Evolutionary conservation across 1,140 invertebrate genomes (phyloP), one percentile per base, ranked within the genome.

Genomic region (Plodia interpunctella): DNA sequence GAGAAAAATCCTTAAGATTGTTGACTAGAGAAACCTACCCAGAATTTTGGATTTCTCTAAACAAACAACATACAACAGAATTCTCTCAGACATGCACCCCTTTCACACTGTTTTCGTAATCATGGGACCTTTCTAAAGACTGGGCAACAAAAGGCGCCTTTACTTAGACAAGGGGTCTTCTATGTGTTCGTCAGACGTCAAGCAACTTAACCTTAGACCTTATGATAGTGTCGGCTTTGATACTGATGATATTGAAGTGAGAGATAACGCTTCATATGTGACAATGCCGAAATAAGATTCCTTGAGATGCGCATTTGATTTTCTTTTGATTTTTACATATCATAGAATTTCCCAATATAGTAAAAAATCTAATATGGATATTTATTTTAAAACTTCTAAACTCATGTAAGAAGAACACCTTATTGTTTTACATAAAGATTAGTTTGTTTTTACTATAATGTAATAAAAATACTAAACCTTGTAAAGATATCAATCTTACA

Each of bases 221-320:
- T 6, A 2, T 44, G 38, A 44, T 44, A 44, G 10, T 38, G 11
- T 44, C 38, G 38, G n/a, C 38, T 44, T 44, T 44, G 38, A 44
- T 44, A 44, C 38, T 44, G 38, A 44, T 44, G 38, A 17, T 44
- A 44, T 44, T 44, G 38, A 44, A 44, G 38, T 44, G 38, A 15
- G 15, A 44, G 15, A 44, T 44, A n/a, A 44, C 15, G 13, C 38
- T 44, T 44, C 10, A 44, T 13, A 32, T 32, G 30, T 32, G 30
- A 32, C 9, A 32, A 32, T 44, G 38, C 13, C 38, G 38, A 15
- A 44, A 44, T 44, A 15, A n/a, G n/a, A n/a, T n/a, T n/a, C n/a
- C n/a, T n/a, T n/a, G 6, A 32, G 30, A 32, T 32, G 30, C 4
- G 28, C 28, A n/a, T n/a, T n/a, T n/a, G 21, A 25, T 25, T 25